Conservation (phyloP, 2,888 invertebrate species). For the Epistrophe eligans region DNA sequence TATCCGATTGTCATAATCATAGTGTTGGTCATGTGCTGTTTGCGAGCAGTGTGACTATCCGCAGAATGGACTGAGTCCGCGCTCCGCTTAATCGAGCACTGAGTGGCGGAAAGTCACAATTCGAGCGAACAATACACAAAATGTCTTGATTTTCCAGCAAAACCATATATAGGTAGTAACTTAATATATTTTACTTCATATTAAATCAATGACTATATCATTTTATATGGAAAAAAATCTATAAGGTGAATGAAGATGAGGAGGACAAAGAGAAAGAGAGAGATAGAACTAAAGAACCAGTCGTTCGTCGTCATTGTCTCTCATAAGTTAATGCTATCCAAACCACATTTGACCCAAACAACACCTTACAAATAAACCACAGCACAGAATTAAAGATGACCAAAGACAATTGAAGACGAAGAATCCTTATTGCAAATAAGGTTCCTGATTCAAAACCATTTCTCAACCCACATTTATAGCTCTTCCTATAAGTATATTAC, state of each 20-base stretch:
- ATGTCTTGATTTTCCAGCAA: no score
- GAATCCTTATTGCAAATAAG: constrained; percentile 65
- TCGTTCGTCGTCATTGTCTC: not conserved
- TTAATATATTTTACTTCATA: constrained; percentile 38
- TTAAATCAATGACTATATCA: constrained; percentile 45
- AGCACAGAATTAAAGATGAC: constrained; percentile 11
- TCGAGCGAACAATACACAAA: no score
- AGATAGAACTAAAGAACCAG: no score
- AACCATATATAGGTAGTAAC: not conserved
- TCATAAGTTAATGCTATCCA: constrained; percentile 39
- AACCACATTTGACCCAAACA: constrained; percentile 46
- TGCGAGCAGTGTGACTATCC: no score
- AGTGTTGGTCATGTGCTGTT: no score
- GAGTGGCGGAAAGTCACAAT: no score
- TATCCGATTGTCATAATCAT: no score
- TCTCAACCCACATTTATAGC: constrained; percentile 15
- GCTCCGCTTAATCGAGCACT: no score
- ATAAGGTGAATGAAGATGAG: not conserved
- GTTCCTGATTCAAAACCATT: constrained; percentile 59
- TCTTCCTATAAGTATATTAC: constrained; percentile 29
- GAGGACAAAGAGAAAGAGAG: not conserved
- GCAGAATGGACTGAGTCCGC: no score
- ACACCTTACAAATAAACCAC: constrained; percentile 49
- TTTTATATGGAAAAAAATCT: constrained; percentile 3
- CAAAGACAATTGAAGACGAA: constrained; percentile 58